Evolutionary conservation across 2,113 vertebrate genomes (phyloP).

Genomic region (Centropristis striata): DNA sequence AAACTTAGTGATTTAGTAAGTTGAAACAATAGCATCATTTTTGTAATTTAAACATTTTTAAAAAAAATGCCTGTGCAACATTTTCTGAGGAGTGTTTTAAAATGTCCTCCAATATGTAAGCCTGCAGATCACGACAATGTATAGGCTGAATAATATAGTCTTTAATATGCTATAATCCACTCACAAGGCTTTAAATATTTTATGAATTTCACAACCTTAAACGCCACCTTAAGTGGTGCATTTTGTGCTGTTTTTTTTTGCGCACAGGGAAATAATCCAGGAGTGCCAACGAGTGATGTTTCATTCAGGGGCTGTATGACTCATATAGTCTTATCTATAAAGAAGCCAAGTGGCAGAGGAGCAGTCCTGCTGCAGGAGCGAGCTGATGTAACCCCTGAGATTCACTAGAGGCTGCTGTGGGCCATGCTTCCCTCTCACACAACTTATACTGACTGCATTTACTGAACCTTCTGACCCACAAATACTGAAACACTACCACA

Average conservation of each 20-base stretch:
- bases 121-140: constrained; percentile 23
- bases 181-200: constrained; percentile 3
- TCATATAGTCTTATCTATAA: constrained; percentile 82
- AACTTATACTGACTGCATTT: constrained; percentile 19
- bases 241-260: constrained; percentile 59
- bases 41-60: constrained; percentile 24
- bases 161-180: constrained; percentile 1
- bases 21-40: background rate
- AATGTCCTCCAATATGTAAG: constrained; percentile 9
- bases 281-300: constrained; percentile 54
- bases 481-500: constrained; percentile 14
- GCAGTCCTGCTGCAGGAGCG: constrained; percentile 78
- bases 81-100: constrained; percentile 2
- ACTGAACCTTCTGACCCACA: background rate
- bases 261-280: constrained; percentile 43
- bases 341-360: constrained; percentile 78
- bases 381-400: constrained; percentile 69
- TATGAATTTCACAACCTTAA: background rate
- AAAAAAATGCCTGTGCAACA: constrained; percentile 35
- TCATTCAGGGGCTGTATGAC: constrained; percentile 80
- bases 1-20: constrained; percentile 12
- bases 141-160: background rate
- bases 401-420: constrained; percentile 76
- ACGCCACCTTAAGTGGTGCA: constrained; percentile 39
- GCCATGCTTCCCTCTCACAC: constrained; percentile 32